Evolutionary conservation across 2,797 vertebrate species (phyloP), one percentile per base, ranked within the genome.

Genomic region (Phoeniculus purpureus): DNA sequence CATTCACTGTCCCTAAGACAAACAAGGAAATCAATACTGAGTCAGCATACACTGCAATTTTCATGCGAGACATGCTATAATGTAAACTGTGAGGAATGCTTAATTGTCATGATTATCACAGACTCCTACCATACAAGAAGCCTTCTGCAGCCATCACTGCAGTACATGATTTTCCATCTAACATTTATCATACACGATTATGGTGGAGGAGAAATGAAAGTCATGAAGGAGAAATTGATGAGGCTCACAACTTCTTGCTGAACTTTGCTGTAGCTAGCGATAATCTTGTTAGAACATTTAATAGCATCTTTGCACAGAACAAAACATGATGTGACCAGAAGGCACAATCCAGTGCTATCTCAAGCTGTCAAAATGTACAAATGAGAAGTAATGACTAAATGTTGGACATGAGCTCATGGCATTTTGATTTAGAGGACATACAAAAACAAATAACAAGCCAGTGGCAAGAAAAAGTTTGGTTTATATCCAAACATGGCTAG

Each of bases 301-400:
- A 47, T 27, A 70, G 21, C 34, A 23, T 84, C 45, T 64, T 70
- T 31, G 40, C 50, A 29, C 81, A 73, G 56, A 79, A 51, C 56
- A 50, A 56, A 92, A 81, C 11, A 4, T 45, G 2, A 10, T 48
- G 67, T 48, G 67, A 45, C 74, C 50, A 79, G 84, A 73, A 79
- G 61, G 70, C 58, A 43, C 26, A 27, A 51, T 29, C 17, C 0
- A 60, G 43, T 61, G 45, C 2, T 2, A 40, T 73, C 68, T 40
- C 5, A 9, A 76, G 52, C 58, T 92, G 89, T 81, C 68, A 82
- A 56, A 81, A 51, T 17, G 48, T 8, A 51, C 43, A 51, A 84
- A 76, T 27, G 37, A 70, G 74, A 91, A 90, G 22, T 66, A 81
- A 81, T 81, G n/a, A 48, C 81, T 90, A 59, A 81, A 70, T 70